Conservation (phyloP, 1,140 invertebrate genomes). For the Zaprionus davidi region DNA sequence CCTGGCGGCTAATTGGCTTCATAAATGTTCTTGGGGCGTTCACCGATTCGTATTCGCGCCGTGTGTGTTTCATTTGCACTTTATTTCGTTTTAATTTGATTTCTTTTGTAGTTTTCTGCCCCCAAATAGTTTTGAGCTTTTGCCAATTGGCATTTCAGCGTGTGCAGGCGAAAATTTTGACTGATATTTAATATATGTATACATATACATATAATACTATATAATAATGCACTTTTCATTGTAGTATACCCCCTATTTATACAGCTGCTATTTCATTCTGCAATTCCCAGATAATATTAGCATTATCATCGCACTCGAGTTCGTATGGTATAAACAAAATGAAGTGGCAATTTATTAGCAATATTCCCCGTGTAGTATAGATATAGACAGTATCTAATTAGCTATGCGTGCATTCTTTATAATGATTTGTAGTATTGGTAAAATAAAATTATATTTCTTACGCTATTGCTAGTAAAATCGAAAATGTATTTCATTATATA, state of each 20-base stretch:
- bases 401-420: too few species aligned
- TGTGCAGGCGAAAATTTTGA: conserved; percentile 20
- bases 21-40: conserved; percentile 2
- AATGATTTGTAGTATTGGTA: too few species aligned
- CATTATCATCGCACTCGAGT: conserved; percentile 17
- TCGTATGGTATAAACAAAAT: conserved; percentile 7
- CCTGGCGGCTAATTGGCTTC: conserved; percentile 21
- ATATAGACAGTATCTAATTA: not conserved
- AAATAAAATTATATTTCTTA: too few species aligned
- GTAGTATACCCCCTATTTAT: too few species aligned
- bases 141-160: conserved; percentile 65
- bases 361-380: not conserved
- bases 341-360: conserved; percentile 20
- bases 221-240: not conserved
- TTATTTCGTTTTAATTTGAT: not conserved
- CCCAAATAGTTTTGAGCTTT: conserved; percentile 32
- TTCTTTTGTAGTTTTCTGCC: not conserved
- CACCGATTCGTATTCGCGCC: not conserved
- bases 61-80: not conserved
- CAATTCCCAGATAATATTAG: conserved; percentile 13
- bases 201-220: conserved; percentile 7
- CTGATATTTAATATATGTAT: not conserved
- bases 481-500: too few species aligned
- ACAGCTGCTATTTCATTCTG: not conserved
- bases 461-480: too few species aligned